Evolutionary conservation across 2,113 vertebrate genomes (phyloP).

Genomic region (Tachycineta bicolor): DNA sequence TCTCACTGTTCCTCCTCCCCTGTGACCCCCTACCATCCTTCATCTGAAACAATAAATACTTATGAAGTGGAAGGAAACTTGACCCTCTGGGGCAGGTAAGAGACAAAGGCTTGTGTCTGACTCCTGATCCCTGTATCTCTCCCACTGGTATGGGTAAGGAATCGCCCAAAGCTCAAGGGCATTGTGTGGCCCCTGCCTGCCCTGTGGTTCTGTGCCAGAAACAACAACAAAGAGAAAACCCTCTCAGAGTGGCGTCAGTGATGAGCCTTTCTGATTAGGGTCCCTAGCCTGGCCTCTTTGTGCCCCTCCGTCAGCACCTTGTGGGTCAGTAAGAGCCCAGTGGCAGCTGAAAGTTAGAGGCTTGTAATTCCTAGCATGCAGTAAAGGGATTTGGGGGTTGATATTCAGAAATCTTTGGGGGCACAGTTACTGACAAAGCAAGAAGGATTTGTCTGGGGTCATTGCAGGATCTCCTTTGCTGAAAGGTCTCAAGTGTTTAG

Average conservation of each 20-base stretch:
- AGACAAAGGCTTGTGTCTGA: constrained; percentile 61
- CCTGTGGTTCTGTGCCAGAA: constrained; percentile 23
- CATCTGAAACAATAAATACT: constrained; percentile 68
- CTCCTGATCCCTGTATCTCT: constrained; percentile 19
- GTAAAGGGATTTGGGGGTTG: not conserved
- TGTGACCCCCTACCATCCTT: constrained; percentile 40
- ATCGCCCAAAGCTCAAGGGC: constrained; percentile 12
- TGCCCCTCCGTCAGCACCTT: not conserved
- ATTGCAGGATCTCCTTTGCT: not conserved
- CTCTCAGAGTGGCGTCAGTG: not conserved
- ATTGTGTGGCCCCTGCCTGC: not conserved
- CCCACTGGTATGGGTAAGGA: not conserved
- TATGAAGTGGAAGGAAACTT: constrained; percentile 61
- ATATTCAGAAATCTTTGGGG: not conserved
- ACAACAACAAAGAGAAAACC: constrained; percentile 25
- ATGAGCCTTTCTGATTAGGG: not conserved
- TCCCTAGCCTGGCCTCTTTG: not conserved
- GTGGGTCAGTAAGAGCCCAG: not conserved
- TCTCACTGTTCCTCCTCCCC: constrained; percentile 2
- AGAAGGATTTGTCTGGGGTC: not conserved
- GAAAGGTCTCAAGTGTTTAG: not conserved
- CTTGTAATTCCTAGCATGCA: not conserved
- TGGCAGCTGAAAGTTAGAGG: not conserved
- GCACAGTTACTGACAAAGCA: not conserved
- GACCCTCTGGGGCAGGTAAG: constrained; percentile 61